These are phyloP conservation scores for Dasyurus viverrinus DNA, from an alignment of 2,113 vertebrate genomes.

Conservation along the genomic window DNA sequence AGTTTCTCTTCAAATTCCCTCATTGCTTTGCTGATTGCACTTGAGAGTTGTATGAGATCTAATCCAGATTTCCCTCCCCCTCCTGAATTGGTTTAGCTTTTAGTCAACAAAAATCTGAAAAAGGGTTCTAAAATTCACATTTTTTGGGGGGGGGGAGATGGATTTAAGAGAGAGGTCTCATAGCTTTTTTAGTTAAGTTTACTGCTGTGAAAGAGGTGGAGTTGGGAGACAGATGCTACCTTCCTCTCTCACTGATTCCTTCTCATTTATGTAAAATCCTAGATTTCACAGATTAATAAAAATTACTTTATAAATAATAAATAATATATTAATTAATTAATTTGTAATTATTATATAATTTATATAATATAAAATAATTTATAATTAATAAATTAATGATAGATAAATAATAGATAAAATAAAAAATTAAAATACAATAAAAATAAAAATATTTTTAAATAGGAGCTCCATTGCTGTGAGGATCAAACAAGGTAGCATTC, in stretches of 20 bases:
- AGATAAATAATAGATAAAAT: too few species aligned
- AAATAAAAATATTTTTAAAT: too few species aligned
- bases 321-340: too few species aligned
- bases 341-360: too few species aligned
- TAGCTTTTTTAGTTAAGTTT: not conserved
- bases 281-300: conserved; percentile 56
- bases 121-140: not conserved
- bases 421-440: too few species aligned
- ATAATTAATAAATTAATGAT: too few species aligned
- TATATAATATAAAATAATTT: too few species aligned
- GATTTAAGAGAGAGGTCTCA: not conserved
- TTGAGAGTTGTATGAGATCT: conserved; percentile 53
- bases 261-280: conserved; percentile 42
- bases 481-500: not conserved
- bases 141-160: not conserved
- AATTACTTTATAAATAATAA: not conserved
- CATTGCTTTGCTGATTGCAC: not conserved
- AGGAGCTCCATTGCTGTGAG: not conserved
- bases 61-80: conserved; percentile 12
- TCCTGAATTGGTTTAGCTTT: conserved; percentile 27
- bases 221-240: not conserved
- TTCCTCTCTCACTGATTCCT: not conserved
- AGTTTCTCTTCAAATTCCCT: not conserved
- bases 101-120: conserved; percentile 43
- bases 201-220: conserved; percentile 3